A percentile compares a stretch with the other conserved stretches of the same genome.
phyloP scores from a whole-genome alignment of 2,888 invertebrate species.

The Drosophila histrio region DNA sequence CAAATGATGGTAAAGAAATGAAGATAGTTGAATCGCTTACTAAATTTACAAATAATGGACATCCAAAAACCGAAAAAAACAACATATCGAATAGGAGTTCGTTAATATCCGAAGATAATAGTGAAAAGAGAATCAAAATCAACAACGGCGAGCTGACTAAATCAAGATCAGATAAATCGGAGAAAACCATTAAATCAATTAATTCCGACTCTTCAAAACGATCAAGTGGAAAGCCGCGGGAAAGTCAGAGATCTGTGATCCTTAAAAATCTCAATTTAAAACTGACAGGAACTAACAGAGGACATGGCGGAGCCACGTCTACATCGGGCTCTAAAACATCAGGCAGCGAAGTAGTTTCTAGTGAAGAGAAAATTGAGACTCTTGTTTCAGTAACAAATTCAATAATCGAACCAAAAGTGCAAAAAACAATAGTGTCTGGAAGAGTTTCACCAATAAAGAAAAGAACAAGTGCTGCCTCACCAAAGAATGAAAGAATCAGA shows the following conservation, averaged over 20 bases:
- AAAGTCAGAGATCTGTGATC: not conserved
- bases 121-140: not conserved
- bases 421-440: not conserved
- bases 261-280: not conserved
- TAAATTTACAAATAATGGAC: not conserved
- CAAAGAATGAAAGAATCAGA: too few species aligned
- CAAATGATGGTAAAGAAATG: not conserved
- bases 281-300: not conserved
- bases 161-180: not conserved
- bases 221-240: not conserved
- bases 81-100: not conserved
- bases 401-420: not conserved
- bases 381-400: not conserved
- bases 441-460: not conserved
- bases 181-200: not conserved
- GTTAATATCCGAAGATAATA: not conserved
- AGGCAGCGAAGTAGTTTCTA: not conserved
- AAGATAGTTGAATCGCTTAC: not conserved
- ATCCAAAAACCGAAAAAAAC: not conserved
- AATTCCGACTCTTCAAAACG: not conserved
- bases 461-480: not conserved
- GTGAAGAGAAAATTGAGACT: not conserved
- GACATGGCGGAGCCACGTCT: not conserved
- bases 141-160: not conserved
- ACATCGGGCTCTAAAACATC: not conserved